These are phyloP conservation scores for Panthera leo DNA, from an alignment of 2,113 vertebrate species.

Conservation along the genomic window DNA sequence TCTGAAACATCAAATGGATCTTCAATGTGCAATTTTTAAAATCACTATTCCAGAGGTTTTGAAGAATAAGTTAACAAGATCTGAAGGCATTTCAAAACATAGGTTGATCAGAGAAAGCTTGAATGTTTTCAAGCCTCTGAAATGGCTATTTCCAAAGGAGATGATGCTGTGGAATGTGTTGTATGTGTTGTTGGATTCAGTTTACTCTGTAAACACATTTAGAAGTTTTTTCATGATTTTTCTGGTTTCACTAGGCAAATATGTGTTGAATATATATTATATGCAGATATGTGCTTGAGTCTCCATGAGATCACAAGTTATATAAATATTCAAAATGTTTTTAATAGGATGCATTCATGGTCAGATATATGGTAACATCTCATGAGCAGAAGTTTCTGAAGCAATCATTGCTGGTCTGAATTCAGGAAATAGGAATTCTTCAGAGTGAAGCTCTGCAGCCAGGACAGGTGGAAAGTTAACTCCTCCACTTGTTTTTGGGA, in stretches of 20 bases:
- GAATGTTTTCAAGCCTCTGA: not conserved
- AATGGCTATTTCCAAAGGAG: conserved; percentile 25
- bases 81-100: conserved; percentile 28
- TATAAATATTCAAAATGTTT: not conserved
- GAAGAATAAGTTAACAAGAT: conserved; percentile 1
- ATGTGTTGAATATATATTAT: not conserved
- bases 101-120: not conserved
- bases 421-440: not conserved
- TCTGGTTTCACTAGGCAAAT: not conserved
- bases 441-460: not conserved
- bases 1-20: not conserved
- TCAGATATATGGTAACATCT: not conserved
- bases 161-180: not conserved
- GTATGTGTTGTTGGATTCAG: not conserved
- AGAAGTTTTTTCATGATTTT: conserved; percentile 16
- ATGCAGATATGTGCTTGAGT: not conserved
- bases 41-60: not conserved
- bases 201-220: conserved; percentile 8
- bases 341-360: not conserved
- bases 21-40: not conserved
- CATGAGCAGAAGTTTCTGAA: conserved; percentile 1
- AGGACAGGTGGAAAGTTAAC: not conserved
- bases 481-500: not conserved
- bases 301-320: not conserved
- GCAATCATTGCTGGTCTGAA: not conserved